These are phyloP conservation scores for Sebastes oblongus DNA, from an alignment of 2,797 vertebrate species.

Conservation along the genomic window DNA sequence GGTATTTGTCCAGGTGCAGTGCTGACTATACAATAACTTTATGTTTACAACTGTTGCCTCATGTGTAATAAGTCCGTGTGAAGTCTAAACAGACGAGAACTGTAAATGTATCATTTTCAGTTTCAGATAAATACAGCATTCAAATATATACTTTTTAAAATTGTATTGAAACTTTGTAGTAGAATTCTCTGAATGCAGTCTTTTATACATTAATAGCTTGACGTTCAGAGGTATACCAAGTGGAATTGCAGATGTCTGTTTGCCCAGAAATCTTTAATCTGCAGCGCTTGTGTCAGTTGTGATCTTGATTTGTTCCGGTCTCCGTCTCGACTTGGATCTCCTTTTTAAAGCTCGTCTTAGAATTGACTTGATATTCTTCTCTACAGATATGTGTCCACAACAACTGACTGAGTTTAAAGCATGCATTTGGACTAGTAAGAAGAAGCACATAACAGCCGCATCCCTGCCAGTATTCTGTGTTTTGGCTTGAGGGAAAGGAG, in stretches of 20 bases:
- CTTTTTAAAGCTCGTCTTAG: conserved; percentile 24
- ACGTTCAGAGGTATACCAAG: not conserved
- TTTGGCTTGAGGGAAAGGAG: conserved; percentile 74
- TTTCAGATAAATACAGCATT: not conserved
- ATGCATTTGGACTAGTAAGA: conserved; percentile 21
- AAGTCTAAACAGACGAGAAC: not conserved
- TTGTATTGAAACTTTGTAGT: not conserved
- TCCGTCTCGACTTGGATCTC: conserved; percentile 25
- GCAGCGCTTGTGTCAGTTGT: not conserved
- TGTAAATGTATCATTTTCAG: not conserved
- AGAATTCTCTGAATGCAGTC: not conserved
- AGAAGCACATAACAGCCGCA: conserved; percentile 33
- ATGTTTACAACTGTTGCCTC: not conserved
- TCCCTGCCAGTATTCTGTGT: conserved; percentile 52
- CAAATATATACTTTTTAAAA: not conserved
- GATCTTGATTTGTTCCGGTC: conserved; percentile 39
- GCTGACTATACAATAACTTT: not conserved
- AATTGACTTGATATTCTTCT: conserved; percentile 26
- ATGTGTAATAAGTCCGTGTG: not conserved
- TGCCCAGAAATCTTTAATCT: conserved; percentile 13
- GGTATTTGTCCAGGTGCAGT: not conserved
- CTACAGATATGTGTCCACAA: conserved; percentile 20
- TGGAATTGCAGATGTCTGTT: not conserved
- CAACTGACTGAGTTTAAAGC: conserved; percentile 20
- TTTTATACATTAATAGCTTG: not conserved